A percentile compares a stretch with the other conserved stretches of the same genome.
Conservation (phyloP, 2,113 vertebrate species). For the Phrynocephalus versicolor region DNA sequence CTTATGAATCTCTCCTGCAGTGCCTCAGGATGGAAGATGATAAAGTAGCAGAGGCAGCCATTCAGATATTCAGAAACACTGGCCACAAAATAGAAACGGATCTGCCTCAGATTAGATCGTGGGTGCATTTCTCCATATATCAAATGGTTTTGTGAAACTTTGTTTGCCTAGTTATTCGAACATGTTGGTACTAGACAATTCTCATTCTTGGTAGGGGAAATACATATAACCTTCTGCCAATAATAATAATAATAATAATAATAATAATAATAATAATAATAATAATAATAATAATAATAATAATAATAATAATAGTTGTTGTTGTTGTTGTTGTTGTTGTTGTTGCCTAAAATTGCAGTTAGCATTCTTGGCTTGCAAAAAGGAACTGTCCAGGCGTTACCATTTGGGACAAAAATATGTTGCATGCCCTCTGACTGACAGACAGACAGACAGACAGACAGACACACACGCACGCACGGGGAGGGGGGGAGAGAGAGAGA, state of each 20-base stretch:
- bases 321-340: no score
- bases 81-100: slow-evolving; percentile 98
- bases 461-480: no score
- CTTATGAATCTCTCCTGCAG: slow-evolving; percentile 97
- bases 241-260: no score
- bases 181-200: neutral
- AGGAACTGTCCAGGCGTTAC: no score
- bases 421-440: no score
- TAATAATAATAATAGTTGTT: no score
- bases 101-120: slow-evolving; percentile 97
- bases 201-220: neutral
- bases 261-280: no score
- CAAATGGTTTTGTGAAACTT: slow-evolving; percentile 23
- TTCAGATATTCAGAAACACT: slow-evolving; percentile 99
- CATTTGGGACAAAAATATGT: no score
- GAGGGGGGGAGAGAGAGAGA: no score
- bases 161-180: neutral
- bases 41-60: slow-evolving; percentile 97
- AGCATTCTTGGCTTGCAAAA: neutral
- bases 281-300: no score
- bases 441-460: no score
- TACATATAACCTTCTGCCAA: neutral
- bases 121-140: slow-evolving; percentile 61
- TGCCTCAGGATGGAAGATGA: slow-evolving; percentile 99
- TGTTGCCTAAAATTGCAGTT: neutral